These are phyloP conservation scores for Pachydiplax longipennis DNA, from an alignment of 2,888 invertebrate genomes.

Conservation along the genomic window DNA sequence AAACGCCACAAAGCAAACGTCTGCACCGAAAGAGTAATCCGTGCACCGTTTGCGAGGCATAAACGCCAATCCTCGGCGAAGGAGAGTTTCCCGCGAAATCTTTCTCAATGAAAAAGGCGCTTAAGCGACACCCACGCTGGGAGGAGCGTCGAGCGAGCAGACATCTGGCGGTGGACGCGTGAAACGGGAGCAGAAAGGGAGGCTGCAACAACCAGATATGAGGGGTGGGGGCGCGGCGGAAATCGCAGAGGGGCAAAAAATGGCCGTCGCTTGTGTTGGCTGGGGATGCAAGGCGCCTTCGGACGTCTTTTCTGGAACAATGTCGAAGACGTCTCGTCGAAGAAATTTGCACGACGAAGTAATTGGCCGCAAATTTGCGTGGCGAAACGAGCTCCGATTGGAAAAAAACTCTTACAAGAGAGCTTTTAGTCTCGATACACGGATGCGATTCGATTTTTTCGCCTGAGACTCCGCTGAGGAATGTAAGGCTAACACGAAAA, in stretches of 20 bases:
- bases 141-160: background rate
- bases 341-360: background rate
- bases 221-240: background rate
- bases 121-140: background rate
- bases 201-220: background rate
- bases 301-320: background rate
- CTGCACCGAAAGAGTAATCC: background rate
- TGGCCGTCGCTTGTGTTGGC: background rate
- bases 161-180: background rate
- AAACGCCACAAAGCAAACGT: background rate
- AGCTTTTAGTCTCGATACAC: background rate
- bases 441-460: no score
- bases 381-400: background rate
- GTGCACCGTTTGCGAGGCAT: background rate
- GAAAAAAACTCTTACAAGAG: background rate
- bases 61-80: background rate
- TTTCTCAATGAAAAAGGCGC: constrained; percentile 1
- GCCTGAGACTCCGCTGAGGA: no score
- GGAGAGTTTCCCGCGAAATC: background rate
- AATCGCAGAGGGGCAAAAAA: background rate
- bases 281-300: background rate
- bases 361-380: background rate
- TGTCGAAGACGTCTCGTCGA: background rate
- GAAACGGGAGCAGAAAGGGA: background rate
- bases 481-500: no score